These are phyloP conservation scores for Oryctes rhinoceros DNA, from an alignment of 1,140 invertebrate species.

Conservation along the genomic window DNA sequence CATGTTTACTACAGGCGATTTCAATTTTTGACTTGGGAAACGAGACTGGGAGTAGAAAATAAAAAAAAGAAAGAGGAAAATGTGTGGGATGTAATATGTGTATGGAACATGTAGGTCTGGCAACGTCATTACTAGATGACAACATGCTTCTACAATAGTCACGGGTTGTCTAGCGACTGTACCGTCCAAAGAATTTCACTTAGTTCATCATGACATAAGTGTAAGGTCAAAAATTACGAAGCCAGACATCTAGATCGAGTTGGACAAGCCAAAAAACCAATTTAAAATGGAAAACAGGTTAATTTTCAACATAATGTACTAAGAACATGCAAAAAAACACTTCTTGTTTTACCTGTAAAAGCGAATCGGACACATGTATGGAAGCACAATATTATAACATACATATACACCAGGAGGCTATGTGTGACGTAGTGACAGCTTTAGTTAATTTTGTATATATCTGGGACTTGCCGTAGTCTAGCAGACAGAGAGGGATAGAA, in stretches of 20 bases:
- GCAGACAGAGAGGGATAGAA: constrained; percentile 2
- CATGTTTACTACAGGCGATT: background rate
- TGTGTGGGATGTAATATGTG: constrained; percentile 44
- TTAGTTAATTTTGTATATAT: constrained; percentile 54
- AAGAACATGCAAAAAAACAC: background rate
- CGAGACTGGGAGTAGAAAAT: background rate
- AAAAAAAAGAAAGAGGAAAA: background rate
- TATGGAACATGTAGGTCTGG: constrained; percentile 44
- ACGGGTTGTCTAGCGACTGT: too few relatives aligned
- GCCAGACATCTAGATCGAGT: constrained; percentile 20
- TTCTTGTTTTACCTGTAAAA: constrained; percentile 6
- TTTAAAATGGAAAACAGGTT: background rate
- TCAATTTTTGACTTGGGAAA: background rate
- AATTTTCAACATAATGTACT: too few relatives aligned
- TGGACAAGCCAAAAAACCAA: background rate
- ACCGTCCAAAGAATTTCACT: too few relatives aligned
- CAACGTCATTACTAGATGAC: constrained; percentile 37
- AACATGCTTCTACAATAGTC: constrained; percentile 25
- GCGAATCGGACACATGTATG: constrained; percentile 16
- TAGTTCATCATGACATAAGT: constrained; percentile 10
- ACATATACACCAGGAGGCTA: constrained; percentile 16
- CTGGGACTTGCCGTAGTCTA: constrained; percentile 45
- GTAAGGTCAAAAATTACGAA: constrained; percentile 11
- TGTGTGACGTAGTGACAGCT: constrained; percentile 48
- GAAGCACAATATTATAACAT: too few relatives aligned